These are phyloP conservation scores for Hyphantria cunea DNA, from an alignment of 1,140 invertebrate species.

Conservation along the genomic window DNA sequence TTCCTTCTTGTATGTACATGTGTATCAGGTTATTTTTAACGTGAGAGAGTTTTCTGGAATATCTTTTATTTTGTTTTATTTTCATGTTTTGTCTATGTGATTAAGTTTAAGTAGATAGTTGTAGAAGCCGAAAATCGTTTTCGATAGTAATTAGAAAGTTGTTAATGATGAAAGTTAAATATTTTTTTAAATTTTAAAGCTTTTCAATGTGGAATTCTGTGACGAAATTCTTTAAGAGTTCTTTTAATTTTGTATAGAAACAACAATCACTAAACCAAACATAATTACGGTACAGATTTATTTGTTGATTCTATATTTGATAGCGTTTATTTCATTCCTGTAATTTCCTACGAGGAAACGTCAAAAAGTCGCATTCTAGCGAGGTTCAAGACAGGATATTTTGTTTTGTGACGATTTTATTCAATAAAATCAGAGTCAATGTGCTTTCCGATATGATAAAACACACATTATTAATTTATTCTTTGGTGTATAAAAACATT, in stretches of 20 bases:
- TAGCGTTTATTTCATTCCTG: background rate
- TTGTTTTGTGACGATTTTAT: no score
- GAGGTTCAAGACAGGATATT: no score
- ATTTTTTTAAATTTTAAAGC: constrained; percentile 1
- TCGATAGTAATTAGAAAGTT: constrained; percentile 6
- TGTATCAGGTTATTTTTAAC: constrained; percentile 23
- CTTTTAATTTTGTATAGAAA: no score
- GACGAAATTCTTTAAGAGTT: no score
- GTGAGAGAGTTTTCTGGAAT: constrained; percentile 9
- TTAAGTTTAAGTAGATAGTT: constrained; percentile 4
- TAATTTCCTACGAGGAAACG: background rate
- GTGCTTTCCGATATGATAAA: no score
- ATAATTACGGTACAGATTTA: no score
- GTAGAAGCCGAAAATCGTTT: background rate
- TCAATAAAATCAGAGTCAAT: no score
- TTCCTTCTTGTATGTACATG: constrained; percentile 35
- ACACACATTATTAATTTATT: no score
- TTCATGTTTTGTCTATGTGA: background rate
- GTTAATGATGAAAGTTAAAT: constrained; percentile 10
- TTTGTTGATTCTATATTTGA: background rate
- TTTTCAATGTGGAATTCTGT: no score
- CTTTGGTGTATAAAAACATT: no score
- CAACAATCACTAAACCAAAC: no score
- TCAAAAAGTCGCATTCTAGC: no score
- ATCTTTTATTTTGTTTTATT: background rate